Base-by-base conservation (phyloP, 2,113 vertebrate genomes). In the Ursus arctos region DNA sequence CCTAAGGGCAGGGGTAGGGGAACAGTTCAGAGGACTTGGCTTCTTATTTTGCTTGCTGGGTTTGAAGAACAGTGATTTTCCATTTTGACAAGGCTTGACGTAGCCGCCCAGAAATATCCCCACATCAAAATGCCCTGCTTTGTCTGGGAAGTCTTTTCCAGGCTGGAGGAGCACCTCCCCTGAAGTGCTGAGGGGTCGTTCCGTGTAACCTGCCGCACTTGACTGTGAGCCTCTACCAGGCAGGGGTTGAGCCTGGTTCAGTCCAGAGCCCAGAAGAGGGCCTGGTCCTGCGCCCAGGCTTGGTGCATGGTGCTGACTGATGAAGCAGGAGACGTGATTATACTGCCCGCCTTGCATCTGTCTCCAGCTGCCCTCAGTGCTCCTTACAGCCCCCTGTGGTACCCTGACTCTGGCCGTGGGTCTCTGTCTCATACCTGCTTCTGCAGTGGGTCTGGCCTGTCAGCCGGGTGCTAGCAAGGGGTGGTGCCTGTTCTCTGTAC, bases 21-120 rank as follows among this genome's bases (percentile, higher is more conserved):
- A 88, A 22, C 6, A 4, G 13, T 4, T 77, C 24, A 13, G 90
- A 81, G 65, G 89, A 74, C 51, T 83, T 51, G 26, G 16, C 81
- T 95, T 91, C 81, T 95, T 12, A n/a, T n/a, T 95, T 88, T 84
- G 59, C 53, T 67, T 67, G 71, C 18, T 77, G 69, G 36, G 13
- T 88, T 83, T 92, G 86, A 81, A 85, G 53, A 91, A 69, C 8
- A n/a, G 18, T 4, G 11, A 67, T 86, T 90, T 86, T 36, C 76
- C 71, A 47, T 91, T 76, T 95, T 92, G 33, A 90, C 87, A 76
- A 79, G 61, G 69, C 57, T 80, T 86, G 63, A 31, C 59, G 11
- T 36, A 59, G 69, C 72, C 0, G 0, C 86, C 83, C 89, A 43
- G 67, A 93, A 82, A 65, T 88, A 51, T 51, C 18, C 26, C 31